Conservation (phyloP, 1,140 invertebrate genomes). For the Pemphigus obesinymphae region DNA sequence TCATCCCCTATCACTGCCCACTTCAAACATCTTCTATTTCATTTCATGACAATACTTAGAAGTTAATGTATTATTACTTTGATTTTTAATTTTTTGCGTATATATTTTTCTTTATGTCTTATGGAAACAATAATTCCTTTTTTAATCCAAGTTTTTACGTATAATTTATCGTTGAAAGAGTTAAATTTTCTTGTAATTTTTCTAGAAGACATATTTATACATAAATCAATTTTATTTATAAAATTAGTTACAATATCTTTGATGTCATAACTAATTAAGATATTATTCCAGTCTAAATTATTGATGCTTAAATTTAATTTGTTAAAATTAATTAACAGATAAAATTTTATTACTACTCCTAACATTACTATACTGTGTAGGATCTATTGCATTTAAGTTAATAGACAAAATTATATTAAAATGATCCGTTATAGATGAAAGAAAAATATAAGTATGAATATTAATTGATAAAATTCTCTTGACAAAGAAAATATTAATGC, state of each 20-base stretch:
- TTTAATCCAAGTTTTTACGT: background rate
- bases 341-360: background rate
- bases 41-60: too few species aligned
- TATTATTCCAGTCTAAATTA: background rate
- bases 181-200: background rate
- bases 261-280: background rate
- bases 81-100: background rate
- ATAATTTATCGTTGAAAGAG: background rate
- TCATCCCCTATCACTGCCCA: too few species aligned
- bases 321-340: background rate
- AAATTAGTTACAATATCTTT: background rate
- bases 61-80: background rate
- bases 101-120: background rate
- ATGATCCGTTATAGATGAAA: background rate
- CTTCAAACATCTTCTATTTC: too few species aligned
- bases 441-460: background rate
- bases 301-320: background rate
- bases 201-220: background rate
- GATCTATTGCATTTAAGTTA: background rate
- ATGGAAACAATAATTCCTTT: slow-evolving; percentile 16
- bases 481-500: background rate
- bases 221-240: background rate
- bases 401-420: background rate
- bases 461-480: background rate
- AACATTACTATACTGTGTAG: background rate